Evolutionary conservation across 2,113 vertebrate species (phyloP).

Genomic region (Petaurus breviceps): DNA sequence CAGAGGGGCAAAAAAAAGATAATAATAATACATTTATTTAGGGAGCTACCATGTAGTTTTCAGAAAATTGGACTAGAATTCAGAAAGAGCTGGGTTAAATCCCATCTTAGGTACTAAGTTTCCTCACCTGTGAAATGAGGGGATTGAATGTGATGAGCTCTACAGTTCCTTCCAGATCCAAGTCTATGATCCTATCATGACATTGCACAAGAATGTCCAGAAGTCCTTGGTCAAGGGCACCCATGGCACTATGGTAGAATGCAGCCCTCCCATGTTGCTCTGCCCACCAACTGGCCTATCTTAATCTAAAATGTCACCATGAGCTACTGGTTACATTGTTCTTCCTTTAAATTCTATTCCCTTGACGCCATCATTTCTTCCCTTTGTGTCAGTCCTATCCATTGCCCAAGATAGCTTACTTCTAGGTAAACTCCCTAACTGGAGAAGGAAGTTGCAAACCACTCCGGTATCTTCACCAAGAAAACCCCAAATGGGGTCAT

Average conservation of each 20-base stretch:
- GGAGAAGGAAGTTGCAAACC: background rate
- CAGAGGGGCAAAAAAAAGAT: background rate
- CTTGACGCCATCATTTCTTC: background rate
- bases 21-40: background rate
- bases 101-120: background rate
- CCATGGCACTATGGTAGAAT: background rate
- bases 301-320: background rate
- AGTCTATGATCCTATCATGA: background rate
- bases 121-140: background rate
- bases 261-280: background rate
- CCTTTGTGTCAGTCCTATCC: background rate
- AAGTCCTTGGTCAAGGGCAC: background rate
- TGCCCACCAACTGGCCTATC: background rate
- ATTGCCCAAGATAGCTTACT: background rate
- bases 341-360: background rate
- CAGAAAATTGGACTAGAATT: background rate
- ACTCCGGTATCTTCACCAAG: background rate
- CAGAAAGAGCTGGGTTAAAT: background rate
- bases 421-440: background rate
- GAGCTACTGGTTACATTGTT: background rate
- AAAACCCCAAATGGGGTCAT: background rate
- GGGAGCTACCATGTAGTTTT: background rate
- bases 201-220: background rate
- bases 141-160: background rate
- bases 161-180: background rate